Conservation (phyloP, 2,113 vertebrate species). For the Okapia johnstoni region DNA sequence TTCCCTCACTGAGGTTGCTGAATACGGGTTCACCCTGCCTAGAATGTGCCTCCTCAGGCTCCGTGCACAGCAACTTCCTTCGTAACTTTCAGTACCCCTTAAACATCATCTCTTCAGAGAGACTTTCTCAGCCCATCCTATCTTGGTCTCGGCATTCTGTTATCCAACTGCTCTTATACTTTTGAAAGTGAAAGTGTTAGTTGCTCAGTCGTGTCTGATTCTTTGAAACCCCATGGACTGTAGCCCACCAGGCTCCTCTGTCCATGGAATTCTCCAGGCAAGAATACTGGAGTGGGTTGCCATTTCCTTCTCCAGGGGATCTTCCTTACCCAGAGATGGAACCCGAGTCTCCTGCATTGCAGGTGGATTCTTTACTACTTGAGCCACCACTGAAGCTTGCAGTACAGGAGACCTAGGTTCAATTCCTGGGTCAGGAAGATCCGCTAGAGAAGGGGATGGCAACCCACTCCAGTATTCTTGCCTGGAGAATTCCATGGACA, state of each 20-base stretch:
- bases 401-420: background rate
- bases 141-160: background rate
- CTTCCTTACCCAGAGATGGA: background rate
- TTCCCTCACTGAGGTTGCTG: background rate
- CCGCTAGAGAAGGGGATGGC: background rate
- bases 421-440: background rate
- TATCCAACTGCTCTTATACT: background rate
- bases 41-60: background rate
- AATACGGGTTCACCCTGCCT: background rate
- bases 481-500: background rate
- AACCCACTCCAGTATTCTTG: background rate
- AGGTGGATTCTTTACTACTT: too few species aligned
- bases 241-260: background rate
- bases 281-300: background rate
- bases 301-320: background rate
- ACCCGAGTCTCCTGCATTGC: too few species aligned
- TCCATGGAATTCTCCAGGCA: background rate
- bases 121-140: background rate
- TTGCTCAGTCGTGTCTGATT: background rate
- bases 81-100: background rate
- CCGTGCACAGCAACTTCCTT: background rate
- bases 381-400: too few species aligned
- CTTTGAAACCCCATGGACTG: background rate
- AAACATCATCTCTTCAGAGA: background rate
- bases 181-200: background rate